phyloP scores from a whole-genome alignment of 2,888 invertebrate species.

The Diadegma fenestrale region DNA sequence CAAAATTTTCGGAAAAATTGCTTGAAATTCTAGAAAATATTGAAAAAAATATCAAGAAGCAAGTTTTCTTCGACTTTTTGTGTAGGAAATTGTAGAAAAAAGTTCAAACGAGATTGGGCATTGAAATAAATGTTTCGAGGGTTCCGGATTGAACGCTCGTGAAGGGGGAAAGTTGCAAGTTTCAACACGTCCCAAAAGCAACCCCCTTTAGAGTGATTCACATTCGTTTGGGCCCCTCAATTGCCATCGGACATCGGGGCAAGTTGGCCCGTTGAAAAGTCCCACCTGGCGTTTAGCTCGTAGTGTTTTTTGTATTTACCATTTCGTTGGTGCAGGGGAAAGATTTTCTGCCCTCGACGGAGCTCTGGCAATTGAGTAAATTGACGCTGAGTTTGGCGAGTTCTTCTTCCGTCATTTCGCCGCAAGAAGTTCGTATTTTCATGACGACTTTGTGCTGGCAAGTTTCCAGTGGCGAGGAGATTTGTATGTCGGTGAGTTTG shows the following conservation, averaged over 20 bases:
- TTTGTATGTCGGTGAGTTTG: conserved; percentile 86
- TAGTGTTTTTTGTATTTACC: conserved; percentile 81
- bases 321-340: conserved; percentile 88
- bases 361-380: conserved; percentile 89
- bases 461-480: conserved; percentile 87
- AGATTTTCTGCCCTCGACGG: conserved; percentile 87
- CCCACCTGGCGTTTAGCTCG: no score
- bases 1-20: not conserved
- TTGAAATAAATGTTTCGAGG: conserved; percentile 53
- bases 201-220: conserved; percentile 64
- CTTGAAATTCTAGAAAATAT: not conserved
- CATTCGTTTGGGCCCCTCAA: conserved; percentile 18
- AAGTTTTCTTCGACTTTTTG: not conserved
- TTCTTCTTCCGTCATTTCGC: conserved; percentile 88
- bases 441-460: conserved; percentile 89
- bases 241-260: not conserved
- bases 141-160: conserved; percentile 33
- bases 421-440: conserved; percentile 87
- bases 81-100: not conserved
- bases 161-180: conserved; percentile 77
- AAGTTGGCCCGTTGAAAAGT: not conserved
- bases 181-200: conserved; percentile 74
- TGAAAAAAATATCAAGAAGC: not conserved
- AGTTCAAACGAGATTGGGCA: not conserved
- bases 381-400: conserved; percentile 89